These are phyloP conservation scores for Monopis laevigella DNA, from an alignment of 2,888 invertebrate species.

Conservation along the genomic window DNA sequence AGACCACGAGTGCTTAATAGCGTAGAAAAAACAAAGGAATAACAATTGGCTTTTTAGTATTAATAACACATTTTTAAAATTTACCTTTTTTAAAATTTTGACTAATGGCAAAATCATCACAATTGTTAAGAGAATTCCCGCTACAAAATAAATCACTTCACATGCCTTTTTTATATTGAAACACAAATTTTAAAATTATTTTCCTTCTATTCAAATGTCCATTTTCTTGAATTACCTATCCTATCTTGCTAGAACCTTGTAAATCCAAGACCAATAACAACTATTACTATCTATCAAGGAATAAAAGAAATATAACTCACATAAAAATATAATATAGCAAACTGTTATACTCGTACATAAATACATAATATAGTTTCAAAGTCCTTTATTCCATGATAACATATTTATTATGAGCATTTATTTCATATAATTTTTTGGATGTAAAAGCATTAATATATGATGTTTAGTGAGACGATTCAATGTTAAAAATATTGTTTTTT, in stretches of 20 bases:
- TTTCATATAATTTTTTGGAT: conserved; percentile 42
- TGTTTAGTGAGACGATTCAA: conserved; percentile 32
- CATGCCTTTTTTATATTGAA: conserved; percentile 5
- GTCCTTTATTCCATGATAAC: conserved; percentile 28
- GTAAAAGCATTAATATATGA: conserved; percentile 40
- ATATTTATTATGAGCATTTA: conserved; percentile 35
- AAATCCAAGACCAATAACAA: not conserved
- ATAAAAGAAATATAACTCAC: too few species aligned
- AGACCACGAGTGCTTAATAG: not conserved
- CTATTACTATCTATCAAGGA: conserved; percentile 3
- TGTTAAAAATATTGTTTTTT: conserved; percentile 50
- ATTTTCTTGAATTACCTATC: conserved; percentile 2
- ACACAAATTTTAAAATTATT: conserved; percentile 8
- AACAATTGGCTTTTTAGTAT: not conserved
- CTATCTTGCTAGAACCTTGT: conserved; percentile 1
- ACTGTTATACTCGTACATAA: too few species aligned
- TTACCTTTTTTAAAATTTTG: conserved; percentile 32
- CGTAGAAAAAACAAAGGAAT: not conserved
- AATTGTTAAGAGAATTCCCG: conserved; percentile 50
- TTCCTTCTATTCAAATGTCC: conserved; percentile 1
- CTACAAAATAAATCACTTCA: conserved; percentile 7
- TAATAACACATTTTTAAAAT: not conserved
- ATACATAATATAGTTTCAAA: too few species aligned
- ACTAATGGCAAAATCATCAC: conserved; percentile 64
- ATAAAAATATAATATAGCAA: too few species aligned